Percentiles rank a stretch among this genome's conserved stretches.
phyloP scores from a whole-genome alignment of 2,113 vertebrate species.

The Myotis brandtii region DNA sequence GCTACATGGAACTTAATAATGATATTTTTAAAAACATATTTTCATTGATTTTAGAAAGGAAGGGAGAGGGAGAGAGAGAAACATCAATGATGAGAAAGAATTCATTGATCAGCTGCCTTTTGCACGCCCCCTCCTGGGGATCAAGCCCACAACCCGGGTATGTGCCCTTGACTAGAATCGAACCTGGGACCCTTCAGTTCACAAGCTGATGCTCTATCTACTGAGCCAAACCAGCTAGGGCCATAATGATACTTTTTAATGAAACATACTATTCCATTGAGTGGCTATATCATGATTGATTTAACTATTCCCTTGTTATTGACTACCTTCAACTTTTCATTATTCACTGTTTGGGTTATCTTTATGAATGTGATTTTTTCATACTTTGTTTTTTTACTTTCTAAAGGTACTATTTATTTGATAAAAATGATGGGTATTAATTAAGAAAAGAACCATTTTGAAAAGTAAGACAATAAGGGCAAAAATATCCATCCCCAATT shows the following conservation, averaged over 20 bases:
- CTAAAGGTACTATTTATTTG: neutral
- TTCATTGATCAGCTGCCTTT: too few relatives aligned
- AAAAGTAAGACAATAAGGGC: neutral
- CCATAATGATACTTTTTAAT: neutral
- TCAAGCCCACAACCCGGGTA: too few relatives aligned
- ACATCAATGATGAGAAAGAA: too few relatives aligned
- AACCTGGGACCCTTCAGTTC: too few relatives aligned
- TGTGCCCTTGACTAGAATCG: too few relatives aligned
- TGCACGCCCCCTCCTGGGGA: too few relatives aligned
- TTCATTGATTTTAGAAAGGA: too few relatives aligned
- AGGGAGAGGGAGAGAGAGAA: too few relatives aligned
- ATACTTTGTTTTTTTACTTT: slow-evolving; percentile 20
- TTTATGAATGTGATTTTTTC: neutral
- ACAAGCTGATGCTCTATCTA: too few relatives aligned
- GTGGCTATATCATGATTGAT: neutral
- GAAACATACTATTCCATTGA: neutral
- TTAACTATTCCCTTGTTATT: neutral
- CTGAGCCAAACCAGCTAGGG: too few relatives aligned
- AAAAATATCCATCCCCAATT: neutral
- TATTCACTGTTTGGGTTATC: neutral
- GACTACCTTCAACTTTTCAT: neutral
- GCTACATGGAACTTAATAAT: neutral
- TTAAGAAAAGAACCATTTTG: neutral
- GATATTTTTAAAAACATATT: neutral
- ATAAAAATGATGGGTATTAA: slow-evolving; percentile 26